Evolutionary conservation across 2,113 vertebrate genomes (phyloP).

Genomic region (Rhinopomastus cyanomelas): DNA sequence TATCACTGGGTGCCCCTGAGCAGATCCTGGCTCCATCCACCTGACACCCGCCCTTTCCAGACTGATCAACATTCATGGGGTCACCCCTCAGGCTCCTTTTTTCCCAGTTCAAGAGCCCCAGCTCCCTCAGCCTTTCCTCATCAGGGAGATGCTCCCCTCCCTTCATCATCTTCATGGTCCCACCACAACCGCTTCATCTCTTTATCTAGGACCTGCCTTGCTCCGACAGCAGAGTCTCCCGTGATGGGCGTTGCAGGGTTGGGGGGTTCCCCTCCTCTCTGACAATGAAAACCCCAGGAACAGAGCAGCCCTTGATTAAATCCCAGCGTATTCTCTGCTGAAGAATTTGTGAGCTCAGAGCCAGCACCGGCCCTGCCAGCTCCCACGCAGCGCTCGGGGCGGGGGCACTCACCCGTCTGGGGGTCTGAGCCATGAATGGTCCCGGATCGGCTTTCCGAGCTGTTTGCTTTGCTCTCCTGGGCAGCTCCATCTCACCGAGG

Average conservation of each 20-base stretch:
- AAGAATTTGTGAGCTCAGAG: constrained; percentile 69
- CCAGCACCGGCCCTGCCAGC: constrained; percentile 62
- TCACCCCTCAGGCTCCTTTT: too few species aligned
- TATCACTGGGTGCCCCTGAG: too few species aligned
- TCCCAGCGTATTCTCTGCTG: constrained; percentile 68
- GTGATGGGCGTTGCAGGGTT: too few species aligned
- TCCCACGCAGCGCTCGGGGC: constrained; percentile 44
- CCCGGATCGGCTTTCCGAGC: constrained; percentile 54
- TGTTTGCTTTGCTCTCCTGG: constrained; percentile 64
- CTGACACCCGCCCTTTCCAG: too few species aligned
- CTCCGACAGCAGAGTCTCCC: constrained; percentile 13
- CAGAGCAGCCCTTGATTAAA: constrained; percentile 68
- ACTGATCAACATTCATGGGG: too few species aligned
- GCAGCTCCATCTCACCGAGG: constrained; percentile 47
- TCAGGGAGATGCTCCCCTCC: too few species aligned
- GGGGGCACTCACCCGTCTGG: constrained; percentile 23
- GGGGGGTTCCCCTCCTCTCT: neutral
- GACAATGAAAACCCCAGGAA: constrained; percentile 66
- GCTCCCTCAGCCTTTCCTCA: too few species aligned
- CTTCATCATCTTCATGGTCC: too few species aligned
- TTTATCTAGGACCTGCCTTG: constrained; percentile 61
- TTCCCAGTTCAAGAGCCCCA: too few species aligned
- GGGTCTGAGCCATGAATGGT: constrained; percentile 45
- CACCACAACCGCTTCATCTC: constrained; percentile 59
- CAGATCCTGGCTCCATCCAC: too few species aligned